Evolutionary conservation across 2,888 invertebrate species (phyloP), one percentile per base, ranked within the genome.

Genomic region (Capitulum mitella): DNA sequence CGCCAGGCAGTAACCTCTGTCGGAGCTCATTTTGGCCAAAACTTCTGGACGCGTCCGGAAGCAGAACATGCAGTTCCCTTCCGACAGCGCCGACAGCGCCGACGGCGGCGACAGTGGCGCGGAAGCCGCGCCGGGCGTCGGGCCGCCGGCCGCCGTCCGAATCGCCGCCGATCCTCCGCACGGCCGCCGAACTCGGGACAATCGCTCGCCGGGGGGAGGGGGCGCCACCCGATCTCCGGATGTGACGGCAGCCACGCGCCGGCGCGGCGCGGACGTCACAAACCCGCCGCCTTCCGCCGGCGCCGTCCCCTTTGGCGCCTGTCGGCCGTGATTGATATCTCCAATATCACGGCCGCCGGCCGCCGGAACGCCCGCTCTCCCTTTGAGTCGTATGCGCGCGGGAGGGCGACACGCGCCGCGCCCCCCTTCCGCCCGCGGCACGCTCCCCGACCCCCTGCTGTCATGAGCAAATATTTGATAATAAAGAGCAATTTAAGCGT

Each of bases 391-490:
- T 64, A 64, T 64, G 64, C 64, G 64, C 64, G 64, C 22, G 64
- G 32, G 32, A 14, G 32, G 2, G 14, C 34, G 64, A 19, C 64
- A 64, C 64, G 34, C 64, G 64, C 34, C 32, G n/a, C 3, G 34
- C 64, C 64, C 64, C 64, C 64, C 64, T 32, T 34, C 34, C 64
- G 6, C 43, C 12, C 29, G 29, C 58, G 6, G 10, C 64, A 29
- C 19, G 34, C 64, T 26, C 19, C 14, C 32, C 5, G 51, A 1
- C 64, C 64, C 64, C 64, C 64, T 64, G 34, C 64, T 64, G 64
- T 64, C 64, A 64, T 64, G 34, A 64, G 29, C 64, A 64, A 64
- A 64, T 64, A 64, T 64, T 64, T 64, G 64, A 64, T 64, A 64
- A 64, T 64, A 64, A 34, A 64, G 64, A 64, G 64, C 64, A 34